Conservation (phyloP, 35 echinoderm and acorn worm genomes). For the Nesometra sesokonis region DNA sequence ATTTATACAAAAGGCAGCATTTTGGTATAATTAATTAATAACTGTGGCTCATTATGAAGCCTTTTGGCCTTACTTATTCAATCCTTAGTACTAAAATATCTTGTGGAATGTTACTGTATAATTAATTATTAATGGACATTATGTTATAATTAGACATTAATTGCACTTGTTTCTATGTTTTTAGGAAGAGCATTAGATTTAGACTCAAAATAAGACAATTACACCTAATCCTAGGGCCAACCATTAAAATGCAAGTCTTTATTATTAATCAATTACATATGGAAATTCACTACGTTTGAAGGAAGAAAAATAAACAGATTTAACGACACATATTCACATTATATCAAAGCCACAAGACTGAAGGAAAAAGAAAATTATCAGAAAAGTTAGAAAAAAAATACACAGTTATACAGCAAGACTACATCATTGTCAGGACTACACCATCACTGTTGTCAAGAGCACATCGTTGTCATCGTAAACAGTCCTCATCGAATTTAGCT, state of each 20-base stretch:
- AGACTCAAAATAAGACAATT: not conserved
- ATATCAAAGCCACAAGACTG: not conserved
- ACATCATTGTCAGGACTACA: not conserved
- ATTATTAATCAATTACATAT: not conserved
- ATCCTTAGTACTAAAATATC: not conserved
- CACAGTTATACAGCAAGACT: not conserved
- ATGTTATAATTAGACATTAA: not conserved
- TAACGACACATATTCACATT: not conserved
- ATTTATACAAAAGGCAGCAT: not conserved
- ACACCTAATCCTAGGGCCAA: not conserved
- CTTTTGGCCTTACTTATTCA: not conserved
- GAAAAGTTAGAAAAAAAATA: not conserved
- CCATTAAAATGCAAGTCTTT: not conserved
- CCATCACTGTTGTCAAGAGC: no score
- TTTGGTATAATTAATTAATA: not conserved
- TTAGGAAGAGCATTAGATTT: not conserved
- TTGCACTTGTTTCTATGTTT: not conserved
- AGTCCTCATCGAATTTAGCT: no score
- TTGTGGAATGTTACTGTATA: not conserved
- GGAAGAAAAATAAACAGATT: not conserved
- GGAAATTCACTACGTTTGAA: not conserved
- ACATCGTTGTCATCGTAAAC: no score
- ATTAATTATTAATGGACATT: not conserved
- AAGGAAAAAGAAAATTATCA: not conserved
- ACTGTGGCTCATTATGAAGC: not conserved